Conservation (phyloP, 2,113 vertebrate genomes). For the Cynocephalus volans region DNA sequence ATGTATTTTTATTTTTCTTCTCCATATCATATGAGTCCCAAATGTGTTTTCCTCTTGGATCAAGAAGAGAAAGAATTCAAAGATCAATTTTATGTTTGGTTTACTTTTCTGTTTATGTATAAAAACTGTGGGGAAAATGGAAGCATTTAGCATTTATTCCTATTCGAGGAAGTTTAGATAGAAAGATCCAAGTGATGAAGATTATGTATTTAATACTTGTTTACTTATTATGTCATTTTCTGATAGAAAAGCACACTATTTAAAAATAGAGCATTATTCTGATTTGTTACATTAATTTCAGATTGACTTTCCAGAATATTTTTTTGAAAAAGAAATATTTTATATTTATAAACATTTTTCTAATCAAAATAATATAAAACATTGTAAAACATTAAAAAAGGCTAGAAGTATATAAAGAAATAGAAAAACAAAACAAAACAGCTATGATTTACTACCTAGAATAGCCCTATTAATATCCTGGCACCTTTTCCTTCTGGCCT, state of each 20-base stretch:
- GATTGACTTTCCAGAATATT: neutral
- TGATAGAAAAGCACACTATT: neutral
- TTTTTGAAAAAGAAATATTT: constrained; percentile 42
- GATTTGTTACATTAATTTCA: constrained; percentile 37
- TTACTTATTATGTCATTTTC: constrained; percentile 7
- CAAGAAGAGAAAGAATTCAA: neutral
- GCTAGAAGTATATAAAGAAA: neutral
- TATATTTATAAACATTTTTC: neutral
- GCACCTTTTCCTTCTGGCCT: neutral
- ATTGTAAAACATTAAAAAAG: constrained; percentile 25
- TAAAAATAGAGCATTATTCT: neutral
- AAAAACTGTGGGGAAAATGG: neutral
- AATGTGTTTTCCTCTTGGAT: constrained; percentile 46
- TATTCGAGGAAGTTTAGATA: neutral
- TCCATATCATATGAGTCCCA: neutral
- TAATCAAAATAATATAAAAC: neutral
- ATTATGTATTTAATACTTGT: neutral
- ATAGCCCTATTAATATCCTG: neutral
- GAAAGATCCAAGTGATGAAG: neutral
- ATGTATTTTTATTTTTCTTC: neutral
- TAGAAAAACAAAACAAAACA: neutral
- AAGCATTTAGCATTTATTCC: constrained; percentile 35
- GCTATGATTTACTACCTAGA: neutral
- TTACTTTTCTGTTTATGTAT: neutral
- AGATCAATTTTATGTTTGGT: neutral